Evolutionary conservation across 2,113 vertebrate species (phyloP), one percentile per base, ranked within the genome.

Genomic region (Corythoichthys intestinalis): DNA sequence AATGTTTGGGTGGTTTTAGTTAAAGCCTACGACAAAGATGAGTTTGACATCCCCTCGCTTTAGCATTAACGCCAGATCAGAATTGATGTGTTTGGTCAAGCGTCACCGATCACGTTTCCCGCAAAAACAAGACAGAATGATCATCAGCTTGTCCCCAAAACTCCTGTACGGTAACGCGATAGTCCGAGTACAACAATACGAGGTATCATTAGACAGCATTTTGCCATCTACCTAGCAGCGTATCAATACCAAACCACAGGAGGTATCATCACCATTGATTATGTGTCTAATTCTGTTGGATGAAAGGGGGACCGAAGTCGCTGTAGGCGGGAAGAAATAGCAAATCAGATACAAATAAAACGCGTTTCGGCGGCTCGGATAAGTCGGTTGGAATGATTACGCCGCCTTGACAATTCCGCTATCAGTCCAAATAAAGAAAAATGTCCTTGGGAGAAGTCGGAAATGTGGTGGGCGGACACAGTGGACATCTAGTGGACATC

Each of bases 261-360:
- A 60, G 58, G 17, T 39, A 60, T 39, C 37, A 60, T 60, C 58
- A 39, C 38, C 58, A 39, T 60, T 28, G 37, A 60, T 60, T 60
- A 60, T 17, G 37, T 39, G 58, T 60, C 37, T 60, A 60, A 60
- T 60, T 60, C 13, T 17, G 37, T 60, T 60, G 58, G 58, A 60
- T 41, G 13, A 60, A 60, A 60, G 37, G 38, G 7, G 37, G 37
- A 39, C 20, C 4, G 28, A 17, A 56, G 53, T 56, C 53, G 20
- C 53, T 34, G 20, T 10, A 34, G 53, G 53, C 53, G 20, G 53
- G 12, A 56, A 28, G 53, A 56, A 56, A 56, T 34, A 56, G 53
- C 53, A 56, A 59, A 59, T 38, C 57, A 17, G 57, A 38, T 38
- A 59, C 13, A 59, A 59, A 59, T 59, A 59, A 59, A 59, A 59